These are phyloP conservation scores for Auanema freiburgensis DNA, from an alignment of 2,888 invertebrate genomes.

Conservation along the genomic window DNA sequence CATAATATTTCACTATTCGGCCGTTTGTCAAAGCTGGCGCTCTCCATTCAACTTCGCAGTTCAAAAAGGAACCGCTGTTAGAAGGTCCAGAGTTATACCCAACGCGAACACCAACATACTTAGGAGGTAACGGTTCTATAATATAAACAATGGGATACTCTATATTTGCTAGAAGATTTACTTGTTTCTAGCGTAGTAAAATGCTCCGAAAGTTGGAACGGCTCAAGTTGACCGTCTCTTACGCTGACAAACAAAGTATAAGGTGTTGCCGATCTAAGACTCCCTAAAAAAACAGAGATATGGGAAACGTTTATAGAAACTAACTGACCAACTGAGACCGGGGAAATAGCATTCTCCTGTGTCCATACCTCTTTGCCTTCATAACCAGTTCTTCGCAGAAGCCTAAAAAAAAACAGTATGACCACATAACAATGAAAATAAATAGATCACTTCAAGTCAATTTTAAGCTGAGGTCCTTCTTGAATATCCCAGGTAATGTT, in stretches of 20 bases:
- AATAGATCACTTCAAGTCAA: slow-evolving; percentile 51
- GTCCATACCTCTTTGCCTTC: slow-evolving; percentile 31
- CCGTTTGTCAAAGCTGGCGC: slow-evolving; percentile 53
- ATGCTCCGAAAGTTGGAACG: slow-evolving; percentile 54
- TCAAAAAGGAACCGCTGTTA: slow-evolving; percentile 31
- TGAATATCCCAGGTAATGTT: slow-evolving; percentile 52
- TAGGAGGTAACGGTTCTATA: slow-evolving; percentile 55
- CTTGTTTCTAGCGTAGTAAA: slow-evolving; percentile 55
- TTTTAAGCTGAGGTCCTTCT: slow-evolving; percentile 33
- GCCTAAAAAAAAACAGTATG: slow-evolving; percentile 24
- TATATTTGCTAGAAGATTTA: slow-evolving; percentile 21
- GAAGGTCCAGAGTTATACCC: slow-evolving; percentile 31
- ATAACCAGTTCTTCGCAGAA: slow-evolving; percentile 46
- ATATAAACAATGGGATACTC: not conserved
- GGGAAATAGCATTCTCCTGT: slow-evolving; percentile 38
- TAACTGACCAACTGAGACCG: slow-evolving; percentile 34
- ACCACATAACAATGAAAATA: not conserved
- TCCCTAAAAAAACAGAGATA: slow-evolving; percentile 10
- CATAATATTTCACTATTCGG: slow-evolving; percentile 54
- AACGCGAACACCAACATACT: slow-evolving; percentile 53
- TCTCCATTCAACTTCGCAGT: slow-evolving; percentile 62
- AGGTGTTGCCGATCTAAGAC: slow-evolving; percentile 49
- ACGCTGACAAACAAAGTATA: slow-evolving; percentile 59
- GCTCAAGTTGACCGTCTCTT: slow-evolving; percentile 52
- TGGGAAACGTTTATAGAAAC: not conserved